Evolutionary conservation across 1,140 invertebrate species (phyloP).

Genomic region (Drosophila kurseongensis): DNA sequence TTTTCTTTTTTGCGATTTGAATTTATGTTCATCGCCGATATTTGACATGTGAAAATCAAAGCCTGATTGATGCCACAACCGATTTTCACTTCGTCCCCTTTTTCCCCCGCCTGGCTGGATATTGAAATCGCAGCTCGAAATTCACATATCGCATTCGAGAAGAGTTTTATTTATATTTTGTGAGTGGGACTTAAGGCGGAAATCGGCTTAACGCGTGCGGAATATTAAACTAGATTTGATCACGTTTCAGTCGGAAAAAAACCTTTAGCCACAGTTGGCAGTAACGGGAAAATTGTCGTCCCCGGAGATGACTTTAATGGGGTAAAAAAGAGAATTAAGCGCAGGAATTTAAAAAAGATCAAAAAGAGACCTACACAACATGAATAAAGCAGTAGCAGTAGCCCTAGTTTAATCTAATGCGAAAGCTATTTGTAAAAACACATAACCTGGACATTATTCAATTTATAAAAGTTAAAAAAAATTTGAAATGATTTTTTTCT

Average conservation of each 20-base stretch:
- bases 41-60: slow-evolving; percentile 79
- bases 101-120: not conserved
- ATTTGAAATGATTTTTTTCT: no score
- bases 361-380: no score
- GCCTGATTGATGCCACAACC: slow-evolving; percentile 71
- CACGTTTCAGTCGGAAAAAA: slow-evolving; percentile 7
- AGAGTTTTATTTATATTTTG: not conserved
- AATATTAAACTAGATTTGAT: slow-evolving; percentile 50
- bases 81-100: slow-evolving; percentile 20
- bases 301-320: slow-evolving; percentile 19
- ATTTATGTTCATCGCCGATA: slow-evolving; percentile 63
- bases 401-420: no score
- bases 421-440: no score
- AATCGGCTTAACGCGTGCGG: slow-evolving; percentile 49
- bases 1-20: slow-evolving; percentile 59
- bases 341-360: not conserved
- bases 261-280: slow-evolving; percentile 8
- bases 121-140: slow-evolving; percentile 35
- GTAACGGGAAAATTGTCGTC: slow-evolving; percentile 7
- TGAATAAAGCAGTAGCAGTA: no score
- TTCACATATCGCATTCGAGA: slow-evolving; percentile 14
- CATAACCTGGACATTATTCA: no score
- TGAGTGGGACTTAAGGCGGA: slow-evolving; percentile 48
- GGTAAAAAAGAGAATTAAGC: not conserved
- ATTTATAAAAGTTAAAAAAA: no score